A percentile compares a stretch with the other conserved stretches of the same genome.
These are phyloP conservation scores for Sceliomorpha sp. DNA, from an alignment of 2,888 invertebrate species.

Conservation along the genomic window DNA sequence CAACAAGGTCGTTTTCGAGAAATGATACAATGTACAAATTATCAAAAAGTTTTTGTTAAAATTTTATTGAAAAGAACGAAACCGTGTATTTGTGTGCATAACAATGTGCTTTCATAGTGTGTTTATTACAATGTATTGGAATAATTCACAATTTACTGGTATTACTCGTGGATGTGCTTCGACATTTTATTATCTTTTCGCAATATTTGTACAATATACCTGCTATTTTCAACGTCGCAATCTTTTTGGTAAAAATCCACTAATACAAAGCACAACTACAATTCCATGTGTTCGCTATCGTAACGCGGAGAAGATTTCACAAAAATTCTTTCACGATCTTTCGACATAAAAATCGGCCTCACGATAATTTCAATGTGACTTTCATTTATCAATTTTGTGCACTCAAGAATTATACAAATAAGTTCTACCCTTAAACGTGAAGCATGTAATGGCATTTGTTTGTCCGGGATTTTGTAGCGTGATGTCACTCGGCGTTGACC, in stretches of 20 bases:
- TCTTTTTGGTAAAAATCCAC: not conserved
- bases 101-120: slow-evolving; percentile 48
- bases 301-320: no score
- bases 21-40: slow-evolving; percentile 25
- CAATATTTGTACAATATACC: slow-evolving; percentile 7
- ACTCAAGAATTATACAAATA: not conserved
- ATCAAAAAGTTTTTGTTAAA: slow-evolving; percentile 39
- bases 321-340: no score
- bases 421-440: slow-evolving; percentile 1
- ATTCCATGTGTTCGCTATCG: no score
- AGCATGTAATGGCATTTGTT: not conserved
- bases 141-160: slow-evolving; percentile 36
- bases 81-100: slow-evolving; percentile 50
- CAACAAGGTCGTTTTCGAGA: no score
- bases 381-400: not conserved
- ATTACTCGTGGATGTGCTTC: slow-evolving; percentile 46
- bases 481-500: not conserved
- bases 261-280: no score
- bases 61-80: slow-evolving; percentile 44
- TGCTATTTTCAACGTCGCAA: not conserved
- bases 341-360: no score
- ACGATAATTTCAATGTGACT: no score
- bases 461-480: not conserved
- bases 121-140: slow-evolving; percentile 33
- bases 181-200: slow-evolving; percentile 14